phyloP scores from a whole-genome alignment of 2,888 invertebrate species.

The Augochlorella aurata region DNA sequence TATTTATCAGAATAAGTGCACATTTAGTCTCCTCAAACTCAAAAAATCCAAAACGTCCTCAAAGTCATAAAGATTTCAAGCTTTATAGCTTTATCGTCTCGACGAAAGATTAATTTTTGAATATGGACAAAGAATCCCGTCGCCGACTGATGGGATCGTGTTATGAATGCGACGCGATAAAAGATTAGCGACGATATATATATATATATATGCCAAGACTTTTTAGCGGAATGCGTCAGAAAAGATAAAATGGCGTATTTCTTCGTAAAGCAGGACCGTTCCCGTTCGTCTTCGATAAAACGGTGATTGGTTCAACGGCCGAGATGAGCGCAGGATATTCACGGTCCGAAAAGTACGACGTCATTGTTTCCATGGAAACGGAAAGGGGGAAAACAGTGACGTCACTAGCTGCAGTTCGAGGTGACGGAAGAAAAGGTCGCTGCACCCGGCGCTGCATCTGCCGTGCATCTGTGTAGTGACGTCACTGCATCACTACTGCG shows the following conservation, averaged over 20 bases:
- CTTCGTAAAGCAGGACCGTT: not conserved
- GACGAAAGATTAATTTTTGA: no score
- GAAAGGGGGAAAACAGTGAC: conserved; percentile 66
- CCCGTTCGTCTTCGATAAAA: conserved; percentile 29
- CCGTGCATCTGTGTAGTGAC: conserved; percentile 73
- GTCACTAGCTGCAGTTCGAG: conserved; percentile 67
- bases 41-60: no score
- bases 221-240: not conserved
- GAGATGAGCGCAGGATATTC: conserved; percentile 37
- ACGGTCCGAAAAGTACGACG: conserved; percentile 68
- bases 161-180: not conserved
- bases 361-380: conserved; percentile 77
- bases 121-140: not conserved
- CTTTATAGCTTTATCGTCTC: no score
- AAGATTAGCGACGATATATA: not conserved
- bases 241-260: not conserved
- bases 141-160: not conserved
- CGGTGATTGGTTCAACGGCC: conserved; percentile 45
- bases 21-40: no score
- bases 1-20: no score
- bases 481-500: conserved; percentile 62
- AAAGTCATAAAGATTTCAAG: no score
- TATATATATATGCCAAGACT: not conserved
- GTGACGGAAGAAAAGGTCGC: conserved; percentile 65
- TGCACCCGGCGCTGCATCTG: conserved; percentile 72